A percentile compares a stretch with the other conserved stretches of the same genome.
Evolutionary conservation across 2,888 invertebrate genomes (phyloP).

Genomic region (Alsophila aescularia): DNA sequence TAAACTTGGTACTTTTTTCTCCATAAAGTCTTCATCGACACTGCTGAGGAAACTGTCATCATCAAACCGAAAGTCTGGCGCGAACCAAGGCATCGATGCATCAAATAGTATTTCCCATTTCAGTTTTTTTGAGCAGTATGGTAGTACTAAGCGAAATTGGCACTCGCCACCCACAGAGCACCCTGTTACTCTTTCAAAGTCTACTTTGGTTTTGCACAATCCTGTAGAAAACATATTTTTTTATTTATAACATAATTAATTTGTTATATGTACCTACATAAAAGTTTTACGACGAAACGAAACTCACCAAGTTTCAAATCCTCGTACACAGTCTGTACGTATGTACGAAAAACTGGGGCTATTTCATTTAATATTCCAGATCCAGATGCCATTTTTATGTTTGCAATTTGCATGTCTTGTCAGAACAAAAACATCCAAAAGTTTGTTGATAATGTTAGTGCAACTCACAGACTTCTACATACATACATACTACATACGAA

Average conservation of each 20-base stretch:
- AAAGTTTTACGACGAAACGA: neutral
- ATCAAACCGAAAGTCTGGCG: slow-evolving; percentile 90
- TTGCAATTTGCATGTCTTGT: too few relatives aligned
- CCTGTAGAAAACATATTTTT: slow-evolving; percentile 49
- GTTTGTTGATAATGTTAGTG: too few relatives aligned
- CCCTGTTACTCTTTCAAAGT: slow-evolving; percentile 72
- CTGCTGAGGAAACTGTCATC: slow-evolving; percentile 87
- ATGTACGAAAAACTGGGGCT: slow-evolving; percentile 73
- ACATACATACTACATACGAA: too few relatives aligned
- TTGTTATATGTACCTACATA: too few relatives aligned
- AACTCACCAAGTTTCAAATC: slow-evolving; percentile 71
- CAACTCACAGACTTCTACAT: too few relatives aligned
- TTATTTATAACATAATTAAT: neutral
- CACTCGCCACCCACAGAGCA: slow-evolving; percentile 66
- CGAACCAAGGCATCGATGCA: slow-evolving; percentile 84
- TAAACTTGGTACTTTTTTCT: slow-evolving; percentile 83
- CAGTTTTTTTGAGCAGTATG: slow-evolving; percentile 87
- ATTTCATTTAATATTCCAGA: slow-evolving; percentile 66
- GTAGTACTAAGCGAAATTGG: slow-evolving; percentile 87
- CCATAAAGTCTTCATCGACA: slow-evolving; percentile 81
- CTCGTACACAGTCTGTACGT: slow-evolving; percentile 71
- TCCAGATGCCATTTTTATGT: slow-evolving; percentile 56
- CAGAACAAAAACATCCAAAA: too few relatives aligned
- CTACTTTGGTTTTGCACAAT: slow-evolving; percentile 75
- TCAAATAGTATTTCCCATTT: slow-evolving; percentile 90